Percentiles rank a stretch among this genome's conserved stretches.
phyloP scores from a whole-genome alignment of 2,797 vertebrate species.

The Pangasius djambal region DNA sequence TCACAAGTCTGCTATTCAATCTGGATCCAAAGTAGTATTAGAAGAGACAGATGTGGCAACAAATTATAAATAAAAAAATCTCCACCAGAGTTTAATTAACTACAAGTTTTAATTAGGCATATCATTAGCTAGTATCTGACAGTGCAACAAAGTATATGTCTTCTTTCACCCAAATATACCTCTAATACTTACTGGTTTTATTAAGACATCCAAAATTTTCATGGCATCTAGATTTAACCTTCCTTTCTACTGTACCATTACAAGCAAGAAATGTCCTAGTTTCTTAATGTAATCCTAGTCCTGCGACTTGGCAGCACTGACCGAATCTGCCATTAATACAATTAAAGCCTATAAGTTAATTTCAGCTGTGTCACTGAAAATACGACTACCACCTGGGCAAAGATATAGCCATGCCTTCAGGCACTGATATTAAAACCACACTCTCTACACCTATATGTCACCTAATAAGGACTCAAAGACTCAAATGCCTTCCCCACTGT shows the following conservation, averaged over 20 bases:
- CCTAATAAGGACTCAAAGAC: neutral
- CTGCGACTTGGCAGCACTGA: conserved; percentile 68
- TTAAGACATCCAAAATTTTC: neutral
- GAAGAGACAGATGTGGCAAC: conserved; percentile 6
- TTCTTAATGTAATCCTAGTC: conserved; percentile 70
- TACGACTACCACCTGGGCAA: conserved; percentile 21
- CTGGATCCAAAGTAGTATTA: conserved; percentile 10
- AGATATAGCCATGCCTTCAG: conserved; percentile 20
- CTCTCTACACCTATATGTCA: neutral
- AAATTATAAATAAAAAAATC: neutral
- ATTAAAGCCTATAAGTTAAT: conserved; percentile 60
- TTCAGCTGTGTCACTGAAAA: conserved; percentile 42
- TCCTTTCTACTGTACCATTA: conserved; percentile 35
- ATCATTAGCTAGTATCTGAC: conserved; percentile 4
- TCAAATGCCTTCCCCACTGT: neutral
- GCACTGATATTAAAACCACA: conserved; percentile 36
- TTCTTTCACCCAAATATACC: neutral
- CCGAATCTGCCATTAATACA: conserved; percentile 62
- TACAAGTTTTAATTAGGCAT: neutral
- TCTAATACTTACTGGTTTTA: conserved; percentile 14
- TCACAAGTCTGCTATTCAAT: conserved; percentile 27
- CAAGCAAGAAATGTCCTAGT: conserved; percentile 64
- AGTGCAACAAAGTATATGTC: neutral
- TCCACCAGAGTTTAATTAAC: conserved; percentile 10
- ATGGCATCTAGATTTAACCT: conserved; percentile 22